Evolutionary conservation across 2,797 vertebrate genomes (phyloP).

Genomic region (Sparus aurata): DNA sequence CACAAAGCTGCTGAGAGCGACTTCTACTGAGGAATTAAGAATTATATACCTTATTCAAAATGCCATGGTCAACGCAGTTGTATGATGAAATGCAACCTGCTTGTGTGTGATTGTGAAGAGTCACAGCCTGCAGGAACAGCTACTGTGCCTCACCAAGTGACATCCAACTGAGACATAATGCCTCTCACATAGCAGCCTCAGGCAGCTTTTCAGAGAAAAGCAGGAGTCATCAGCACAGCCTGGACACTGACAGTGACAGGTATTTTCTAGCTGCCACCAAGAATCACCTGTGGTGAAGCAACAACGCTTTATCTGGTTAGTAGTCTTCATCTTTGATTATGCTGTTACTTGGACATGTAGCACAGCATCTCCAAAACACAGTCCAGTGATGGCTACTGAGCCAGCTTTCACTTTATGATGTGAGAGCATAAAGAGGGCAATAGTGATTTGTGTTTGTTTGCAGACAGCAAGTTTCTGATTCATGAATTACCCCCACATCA

Average conservation of each 20-base stretch:
- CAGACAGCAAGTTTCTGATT: neutral
- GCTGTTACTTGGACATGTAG: neutral
- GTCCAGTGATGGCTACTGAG: neutral
- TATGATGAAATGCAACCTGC: neutral
- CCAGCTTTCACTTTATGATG: neutral
- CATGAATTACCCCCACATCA: neutral
- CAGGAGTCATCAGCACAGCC: conserved; percentile 19
- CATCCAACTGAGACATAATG: conserved; percentile 16
- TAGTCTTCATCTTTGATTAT: neutral
- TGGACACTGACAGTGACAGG: conserved; percentile 16
- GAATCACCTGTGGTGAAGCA: neutral
- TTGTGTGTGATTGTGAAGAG: conserved; percentile 6
- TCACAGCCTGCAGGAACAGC: conserved; percentile 14
- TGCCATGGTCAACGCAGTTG: neutral
- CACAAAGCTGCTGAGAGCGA: neutral
- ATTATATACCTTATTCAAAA: neutral
- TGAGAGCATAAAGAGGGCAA: neutral
- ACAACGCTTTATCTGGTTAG: neutral
- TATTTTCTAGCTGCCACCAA: conserved; percentile 4
- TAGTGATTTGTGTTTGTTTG: conserved; percentile 12
- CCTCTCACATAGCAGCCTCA: conserved; percentile 27
- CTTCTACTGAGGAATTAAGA: neutral
- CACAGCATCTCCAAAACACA: neutral
- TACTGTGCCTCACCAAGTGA: conserved; percentile 12
- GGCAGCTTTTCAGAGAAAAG: conserved; percentile 14